phyloP scores from a whole-genome alignment of 2,888 invertebrate genomes.

The Tricholauxania praeusta region DNA sequence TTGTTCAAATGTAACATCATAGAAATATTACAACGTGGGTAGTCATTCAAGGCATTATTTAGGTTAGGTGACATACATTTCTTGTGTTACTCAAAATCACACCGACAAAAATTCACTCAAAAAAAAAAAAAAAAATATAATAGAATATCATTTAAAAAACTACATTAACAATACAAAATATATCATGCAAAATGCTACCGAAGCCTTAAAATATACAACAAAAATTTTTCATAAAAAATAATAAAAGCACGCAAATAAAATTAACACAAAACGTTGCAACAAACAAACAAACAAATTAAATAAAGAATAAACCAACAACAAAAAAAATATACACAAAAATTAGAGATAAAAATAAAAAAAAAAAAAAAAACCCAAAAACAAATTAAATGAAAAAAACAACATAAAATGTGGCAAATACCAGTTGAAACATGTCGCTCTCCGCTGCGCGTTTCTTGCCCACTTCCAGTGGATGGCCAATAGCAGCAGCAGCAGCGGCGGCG shows the following conservation, averaged over 20 bases:
- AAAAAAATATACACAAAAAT: constrained; percentile 31
- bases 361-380: constrained; percentile 39
- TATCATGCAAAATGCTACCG: constrained; percentile 11
- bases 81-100: too few relatives aligned
- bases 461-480: constrained; percentile 74
- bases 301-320: constrained; percentile 29
- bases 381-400: constrained; percentile 52
- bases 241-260: constrained; percentile 10
- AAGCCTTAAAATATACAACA: constrained; percentile 19
- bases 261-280: too few relatives aligned
- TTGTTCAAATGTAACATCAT: too few relatives aligned
- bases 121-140: too few relatives aligned
- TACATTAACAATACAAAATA: too few relatives aligned
- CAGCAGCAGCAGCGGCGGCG: constrained; percentile 73
- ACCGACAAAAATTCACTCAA: too few relatives aligned
- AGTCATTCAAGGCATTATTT: too few relatives aligned
- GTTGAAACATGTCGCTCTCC: constrained; percentile 88
- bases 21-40: too few relatives aligned
- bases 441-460: constrained; percentile 96
- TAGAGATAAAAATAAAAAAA: constrained; percentile 39
- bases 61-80: too few relatives aligned
- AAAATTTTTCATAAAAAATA: not conserved
- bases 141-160: too few relatives aligned
- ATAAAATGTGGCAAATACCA: constrained; percentile 77
- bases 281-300: not conserved